Base-by-base conservation (phyloP, 2,888 invertebrate species). In the Rotaria socialis region DNA sequence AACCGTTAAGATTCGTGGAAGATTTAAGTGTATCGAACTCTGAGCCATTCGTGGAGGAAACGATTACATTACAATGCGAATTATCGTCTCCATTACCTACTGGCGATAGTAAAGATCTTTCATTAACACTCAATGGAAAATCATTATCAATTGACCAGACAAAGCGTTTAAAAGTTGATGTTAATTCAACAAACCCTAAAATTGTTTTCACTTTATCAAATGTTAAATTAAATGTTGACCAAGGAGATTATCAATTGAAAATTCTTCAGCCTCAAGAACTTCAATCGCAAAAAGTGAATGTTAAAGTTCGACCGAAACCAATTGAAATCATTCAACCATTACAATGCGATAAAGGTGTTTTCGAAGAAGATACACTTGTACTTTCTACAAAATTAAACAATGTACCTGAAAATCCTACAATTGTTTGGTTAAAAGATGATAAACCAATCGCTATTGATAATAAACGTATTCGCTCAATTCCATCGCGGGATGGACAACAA, bases 161-260 rank as follows among this genome's bases (percentile, higher is more conserved):
- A 47, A 80, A 47, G 47, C 80, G 80, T n/a, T 80, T 80, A 47
- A 80, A 80, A 80, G 24, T 80, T 3, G 19, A 47, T 14, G 3
- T 43, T 3, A 43, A 10, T 47, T 24, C 43, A 22, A n/a, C 43
- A n/a, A 80, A 14, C 47, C 43, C 43, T 11, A 80, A 80, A n/a
- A n/a, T 80, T 6, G 5, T 11, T 5, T 24, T 80, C 24, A 80
- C 80, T n/a, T 47, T 80, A 47, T 16, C 43, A 47, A 80, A 47
- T 80, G 47, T 80, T 24, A 80, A 80, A 80, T n/a, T 80, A 47
- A 80, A 24, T 47, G 43, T 80, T 47, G 80, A 80, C 47, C 80
- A 80, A 80, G 80, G 80, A 11, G 24, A 80, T 80, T 80, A 80
- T 80, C 47, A 43, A 43, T n/a, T 80, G 47, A 80, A 80, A 80